Evolutionary conservation across 2,113 vertebrate genomes (phyloP).

Genomic region (Alligator sinensis): DNA sequence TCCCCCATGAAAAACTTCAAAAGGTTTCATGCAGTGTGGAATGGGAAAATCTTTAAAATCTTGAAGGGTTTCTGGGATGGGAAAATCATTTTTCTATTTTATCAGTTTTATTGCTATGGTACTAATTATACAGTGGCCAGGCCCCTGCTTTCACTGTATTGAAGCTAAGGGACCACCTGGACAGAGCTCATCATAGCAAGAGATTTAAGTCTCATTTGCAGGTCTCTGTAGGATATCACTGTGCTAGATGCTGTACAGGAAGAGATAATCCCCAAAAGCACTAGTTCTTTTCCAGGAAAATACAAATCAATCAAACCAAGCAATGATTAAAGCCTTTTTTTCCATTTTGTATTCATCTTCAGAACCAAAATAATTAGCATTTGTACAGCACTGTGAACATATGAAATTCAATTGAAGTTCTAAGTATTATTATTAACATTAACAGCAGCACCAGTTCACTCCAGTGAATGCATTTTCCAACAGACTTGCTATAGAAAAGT

Average conservation of each 20-base stretch:
- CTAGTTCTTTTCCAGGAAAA: neutral
- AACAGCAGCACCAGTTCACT: constrained; percentile 47
- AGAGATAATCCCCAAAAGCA: neutral
- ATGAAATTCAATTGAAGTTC: constrained; percentile 52
- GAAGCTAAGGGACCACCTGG: neutral
- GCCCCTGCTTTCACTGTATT: neutral
- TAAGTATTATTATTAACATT: constrained; percentile 64
- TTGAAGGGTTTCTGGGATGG: fast-evolving
- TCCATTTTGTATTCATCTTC: constrained; percentile 46
- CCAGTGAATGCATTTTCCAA: constrained; percentile 40
- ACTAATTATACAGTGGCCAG: neutral
- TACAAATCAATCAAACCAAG: constrained; percentile 45
- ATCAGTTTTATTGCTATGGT: neutral
- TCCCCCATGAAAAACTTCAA: neutral
- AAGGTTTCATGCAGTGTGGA: fast-evolving
- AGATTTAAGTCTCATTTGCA: neutral
- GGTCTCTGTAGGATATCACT: neutral
- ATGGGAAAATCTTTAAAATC: neutral
- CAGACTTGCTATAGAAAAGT: constrained; percentile 25
- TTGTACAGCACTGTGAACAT: constrained; percentile 56
- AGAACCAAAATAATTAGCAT: constrained; percentile 62
- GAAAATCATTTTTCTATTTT: neutral
- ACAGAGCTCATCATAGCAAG: neutral
- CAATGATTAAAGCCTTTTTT: constrained; percentile 18
- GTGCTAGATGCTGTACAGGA: neutral